Base-by-base conservation (phyloP, 2,113 vertebrate species). In the Cottus gobio region DNA sequence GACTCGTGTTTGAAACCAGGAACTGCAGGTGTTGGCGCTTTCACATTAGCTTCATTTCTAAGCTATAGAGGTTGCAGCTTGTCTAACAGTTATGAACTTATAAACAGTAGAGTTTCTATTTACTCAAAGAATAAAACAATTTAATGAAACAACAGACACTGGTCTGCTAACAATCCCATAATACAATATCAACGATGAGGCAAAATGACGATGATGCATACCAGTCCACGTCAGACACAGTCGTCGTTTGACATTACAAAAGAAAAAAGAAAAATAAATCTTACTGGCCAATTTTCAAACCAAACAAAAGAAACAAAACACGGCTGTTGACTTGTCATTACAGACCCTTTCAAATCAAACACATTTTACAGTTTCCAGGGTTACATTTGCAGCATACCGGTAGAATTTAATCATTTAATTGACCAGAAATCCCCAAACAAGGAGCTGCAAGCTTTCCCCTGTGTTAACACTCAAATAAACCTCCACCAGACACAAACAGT, bases 371-470 rank as follows among this genome's bases (percentile, higher is more conserved):
- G 28, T 48, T 50, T 39, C 22, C 0, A 15, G 3, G 2, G 34
- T 30, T 64, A 44, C 30, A 13, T 46, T 18, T 8, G 7, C 72
- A 24, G 7, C 0, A 8, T 3, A 12, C 6, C 42, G 1, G 5
- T 28, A 54, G 26, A 52, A 16, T 42, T 39, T 7, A 46, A 68
- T 24, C 7, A 75, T 58, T 50, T 60, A 30, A 58, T 39, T 58
- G 58, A 15, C 44, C 54, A 42, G 60, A 71, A 63, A 65, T 63
- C 34, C 50, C 31, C 62, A 58, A 72, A 65, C 13, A 58, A 54
- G 24, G 2, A 50, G 39, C 44, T 39, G 7, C 22, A 26, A 26
- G 52, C 5, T 67, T 52, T 37, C 72, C 50, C 18, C 16, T 26
- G 24, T 31, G 36, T 26, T 56, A 50, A 64, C 30, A 11, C 30